Evolutionary conservation across 2,888 invertebrate species (phyloP).

Genomic region (Spilarctia lutea): DNA sequence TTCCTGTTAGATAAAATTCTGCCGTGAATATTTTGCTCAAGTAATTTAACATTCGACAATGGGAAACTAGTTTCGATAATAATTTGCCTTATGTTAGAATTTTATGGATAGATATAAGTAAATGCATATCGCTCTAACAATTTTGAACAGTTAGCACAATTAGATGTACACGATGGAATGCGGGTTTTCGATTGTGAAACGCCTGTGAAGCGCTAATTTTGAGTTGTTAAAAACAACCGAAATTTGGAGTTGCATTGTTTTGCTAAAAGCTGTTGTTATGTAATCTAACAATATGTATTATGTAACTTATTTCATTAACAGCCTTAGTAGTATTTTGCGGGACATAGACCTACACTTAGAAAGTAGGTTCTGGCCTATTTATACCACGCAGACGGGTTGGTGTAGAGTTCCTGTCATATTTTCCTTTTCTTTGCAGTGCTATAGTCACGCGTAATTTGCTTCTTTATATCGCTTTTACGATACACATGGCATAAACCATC

Average conservation of each 20-base stretch:
- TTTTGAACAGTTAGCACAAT: constrained; percentile 40
- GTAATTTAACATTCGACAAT: neutral
- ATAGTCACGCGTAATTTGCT: too few species aligned
- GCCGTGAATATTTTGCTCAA: neutral
- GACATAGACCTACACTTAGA: too few species aligned
- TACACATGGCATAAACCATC: too few species aligned
- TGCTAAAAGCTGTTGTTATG: constrained; percentile 24
- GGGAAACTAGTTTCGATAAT: neutral
- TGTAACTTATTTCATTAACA: neutral
- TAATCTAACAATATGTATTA: neutral
- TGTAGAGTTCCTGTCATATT: too few species aligned
- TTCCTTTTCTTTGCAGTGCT: too few species aligned
- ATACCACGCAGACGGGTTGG: too few species aligned
- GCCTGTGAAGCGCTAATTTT: constrained; percentile 24
- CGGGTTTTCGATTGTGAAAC: constrained; percentile 14
- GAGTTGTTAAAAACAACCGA: constrained; percentile 25
- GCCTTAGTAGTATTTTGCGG: neutral
- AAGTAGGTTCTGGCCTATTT: too few species aligned
- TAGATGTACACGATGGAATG: constrained; percentile 15
- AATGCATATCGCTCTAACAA: constrained; percentile 29
- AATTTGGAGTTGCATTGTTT: constrained; percentile 27
- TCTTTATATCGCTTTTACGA: too few species aligned
- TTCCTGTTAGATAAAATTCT: constrained; percentile 9
- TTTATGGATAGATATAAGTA: neutral
- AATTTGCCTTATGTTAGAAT: neutral